Base-by-base conservation (phyloP, 1,140 invertebrate species). In the Drosophila bocqueti region DNA sequence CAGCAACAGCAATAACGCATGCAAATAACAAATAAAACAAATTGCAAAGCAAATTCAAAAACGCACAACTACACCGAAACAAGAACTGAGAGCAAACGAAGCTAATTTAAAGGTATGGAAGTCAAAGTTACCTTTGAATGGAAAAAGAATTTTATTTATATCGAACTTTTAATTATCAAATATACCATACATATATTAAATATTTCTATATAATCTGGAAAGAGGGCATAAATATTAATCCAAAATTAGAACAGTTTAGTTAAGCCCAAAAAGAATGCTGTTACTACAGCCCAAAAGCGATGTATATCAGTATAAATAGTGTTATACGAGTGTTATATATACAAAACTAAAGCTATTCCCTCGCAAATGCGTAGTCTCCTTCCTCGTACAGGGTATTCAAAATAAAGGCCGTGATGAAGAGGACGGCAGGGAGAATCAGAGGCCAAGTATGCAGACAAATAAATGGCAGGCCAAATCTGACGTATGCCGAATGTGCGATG, bases 381-480 rank as follows among this genome's bases (percentile, higher is more conserved):
- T 24, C n/a, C n/a, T 24, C 24, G 21, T 45, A n/a, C 31, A 36
- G 40, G 58, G 58, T 45, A 64, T 26, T 3, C 29, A 63, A 36
- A 45, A 57, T 38, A 4, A 11, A 31, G 24, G 26, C 13, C 21
- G 59, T 29, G 50, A 24, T 29, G 21, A 74, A 31, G 29, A 34
- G 49, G 16, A 11, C 4, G 21, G 21, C 46, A 64, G 16, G 36
- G 18, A 9, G 63, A 81, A 65, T 61, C 55, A 71, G 78, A 76
- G 60, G 72, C 42, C 64, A 73, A 82, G 74, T 64, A 74, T 78
- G 68, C 64, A 75, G 80, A 82, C 80, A 83, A 83, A 83, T 57
- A 83, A 82, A 82, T 83, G 80, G 64, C 68, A 52, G 63, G 34
- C 79, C 49, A 74, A 75, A 77, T 82, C 79, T 65, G 74, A 73